phyloP scores from a whole-genome alignment of 2,888 invertebrate species.

The Tridacna crocea region DNA sequence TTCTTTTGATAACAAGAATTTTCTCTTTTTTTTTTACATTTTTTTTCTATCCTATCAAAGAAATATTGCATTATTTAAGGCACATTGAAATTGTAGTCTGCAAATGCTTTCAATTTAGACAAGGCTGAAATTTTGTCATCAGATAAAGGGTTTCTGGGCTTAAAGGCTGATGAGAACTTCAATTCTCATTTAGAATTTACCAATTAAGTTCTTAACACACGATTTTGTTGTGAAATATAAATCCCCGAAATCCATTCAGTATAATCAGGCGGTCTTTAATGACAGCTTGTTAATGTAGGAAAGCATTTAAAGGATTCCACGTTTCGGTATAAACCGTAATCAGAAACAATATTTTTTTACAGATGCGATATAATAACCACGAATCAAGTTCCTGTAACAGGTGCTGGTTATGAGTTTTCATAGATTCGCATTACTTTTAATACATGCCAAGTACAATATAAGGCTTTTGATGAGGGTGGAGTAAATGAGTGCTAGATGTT shows the following conservation, averaged over 20 bases:
- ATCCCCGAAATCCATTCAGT: slow-evolving; percentile 26
- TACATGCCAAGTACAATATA: slow-evolving; percentile 28
- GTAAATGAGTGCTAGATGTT: slow-evolving; percentile 21
- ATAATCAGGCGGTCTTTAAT: slow-evolving; percentile 10
- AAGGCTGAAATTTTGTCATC: too few relatives aligned
- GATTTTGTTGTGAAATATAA: slow-evolving; percentile 44
- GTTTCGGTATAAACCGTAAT: slow-evolving; percentile 25
- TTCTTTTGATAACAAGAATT: too few relatives aligned
- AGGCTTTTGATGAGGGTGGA: slow-evolving; percentile 19
- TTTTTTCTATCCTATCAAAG: too few relatives aligned
- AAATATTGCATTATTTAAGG: too few relatives aligned
- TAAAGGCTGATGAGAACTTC: neutral
- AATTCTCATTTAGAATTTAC: neutral
- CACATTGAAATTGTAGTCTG: too few relatives aligned
- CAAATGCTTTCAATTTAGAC: too few relatives aligned
- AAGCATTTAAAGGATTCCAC: slow-evolving; percentile 28
- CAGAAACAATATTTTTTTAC: slow-evolving; percentile 27
- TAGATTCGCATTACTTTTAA: slow-evolving; percentile 29
- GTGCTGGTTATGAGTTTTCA: slow-evolving; percentile 27
- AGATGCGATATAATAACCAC: slow-evolving; percentile 13
- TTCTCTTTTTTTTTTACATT: too few relatives aligned
- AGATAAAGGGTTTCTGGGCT: too few relatives aligned
- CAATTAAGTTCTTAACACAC: slow-evolving; percentile 48
- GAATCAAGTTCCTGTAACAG: slow-evolving; percentile 26
- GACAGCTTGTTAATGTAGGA: slow-evolving; percentile 27